Base-by-base conservation (phyloP, 2,888 invertebrate genomes). In the Shargacucullia verbasci region DNA sequence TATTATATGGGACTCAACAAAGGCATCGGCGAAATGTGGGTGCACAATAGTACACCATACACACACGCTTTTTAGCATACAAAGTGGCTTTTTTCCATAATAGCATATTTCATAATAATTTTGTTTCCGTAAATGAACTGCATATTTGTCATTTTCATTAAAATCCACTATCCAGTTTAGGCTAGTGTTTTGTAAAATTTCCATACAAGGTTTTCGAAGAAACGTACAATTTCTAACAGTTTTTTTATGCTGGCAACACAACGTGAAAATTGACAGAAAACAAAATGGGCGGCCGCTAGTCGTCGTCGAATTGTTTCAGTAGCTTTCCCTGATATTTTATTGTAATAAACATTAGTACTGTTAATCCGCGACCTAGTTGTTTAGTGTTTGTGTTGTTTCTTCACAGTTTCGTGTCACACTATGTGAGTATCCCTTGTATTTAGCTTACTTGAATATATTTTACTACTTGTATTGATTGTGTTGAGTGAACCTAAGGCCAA, bases 391-490 rank as follows among this genome's bases (percentile, higher is more conserved):
- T 84, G 83, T 76, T 76, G 49, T 74, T 78, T 65, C 61, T 76
- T 83, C 78, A 80, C 62, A 69, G 62, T 82, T 81, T 78, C 79
- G 82, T 79, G 80, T 82, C 63, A 78, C 73, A 76, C 53, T 49
- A 72, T 79, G 91, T 90, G 76, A 90, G 91, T 91, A 86, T 68
- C 56, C 47, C 31, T 53, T 46, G 25, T 79, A 65, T 81, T 86
- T 81, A 70, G 59, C 48, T 70, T 71, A 52, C 29, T 72, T n/a
- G 68, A 68, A 71, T 71, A 56, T 73, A 58, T 70, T 74, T 70
- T 78, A 72, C 77, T 77, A 73, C 73, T 82, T 80, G 83, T 92
- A 92, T 92, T 86, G 92, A 92, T 92, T 91, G 82, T 86, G 79
- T 81, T 76, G 69, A 65, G 70, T 78, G 76, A 71, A 74, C 67